Evolutionary conservation across 2,888 invertebrate species (phyloP).

Genomic region (Bembecia ichneumoniformis): DNA sequence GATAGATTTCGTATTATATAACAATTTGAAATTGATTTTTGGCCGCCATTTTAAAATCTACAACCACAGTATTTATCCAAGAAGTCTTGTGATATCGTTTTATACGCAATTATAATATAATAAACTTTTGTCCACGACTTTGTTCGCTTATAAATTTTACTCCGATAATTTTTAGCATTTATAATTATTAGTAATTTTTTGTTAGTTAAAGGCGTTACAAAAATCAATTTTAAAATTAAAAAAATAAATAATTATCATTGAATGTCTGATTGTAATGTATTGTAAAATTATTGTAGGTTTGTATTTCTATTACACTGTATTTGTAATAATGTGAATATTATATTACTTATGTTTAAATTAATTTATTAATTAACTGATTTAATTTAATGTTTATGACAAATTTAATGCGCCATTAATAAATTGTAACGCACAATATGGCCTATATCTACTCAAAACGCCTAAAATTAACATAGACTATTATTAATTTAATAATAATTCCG

Average conservation of each 20-base stretch:
- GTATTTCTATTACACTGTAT: constrained; percentile 26
- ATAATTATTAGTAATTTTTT: background rate
- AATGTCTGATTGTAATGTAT: constrained; percentile 35
- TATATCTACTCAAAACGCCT: constrained; percentile 14
- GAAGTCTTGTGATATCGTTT: no score
- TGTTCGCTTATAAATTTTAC: no score
- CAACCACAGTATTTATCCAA: no score
- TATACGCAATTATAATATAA: no score
- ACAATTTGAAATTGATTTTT: constrained; percentile 7
- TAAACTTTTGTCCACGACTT: no score
- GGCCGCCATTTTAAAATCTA: background rate
- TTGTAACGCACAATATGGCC: constrained; percentile 28
- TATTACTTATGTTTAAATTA: constrained; percentile 19
- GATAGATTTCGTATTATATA: constrained; percentile 56
- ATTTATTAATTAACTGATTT: constrained; percentile 10
- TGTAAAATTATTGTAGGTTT: constrained; percentile 37
- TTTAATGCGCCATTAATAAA: constrained; percentile 3
- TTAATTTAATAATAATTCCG: background rate
- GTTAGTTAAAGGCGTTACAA: constrained; percentile 7
- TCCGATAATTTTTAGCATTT: no score
- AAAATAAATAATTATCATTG: constrained; percentile 18
- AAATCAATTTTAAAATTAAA: constrained; percentile 27
- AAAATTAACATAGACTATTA: background rate
- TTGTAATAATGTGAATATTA: constrained; percentile 36
- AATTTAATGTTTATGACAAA: background rate